These are phyloP conservation scores for Panulirus ornatus DNA, from an alignment of 1,140 invertebrate species.

Conservation along the genomic window DNA sequence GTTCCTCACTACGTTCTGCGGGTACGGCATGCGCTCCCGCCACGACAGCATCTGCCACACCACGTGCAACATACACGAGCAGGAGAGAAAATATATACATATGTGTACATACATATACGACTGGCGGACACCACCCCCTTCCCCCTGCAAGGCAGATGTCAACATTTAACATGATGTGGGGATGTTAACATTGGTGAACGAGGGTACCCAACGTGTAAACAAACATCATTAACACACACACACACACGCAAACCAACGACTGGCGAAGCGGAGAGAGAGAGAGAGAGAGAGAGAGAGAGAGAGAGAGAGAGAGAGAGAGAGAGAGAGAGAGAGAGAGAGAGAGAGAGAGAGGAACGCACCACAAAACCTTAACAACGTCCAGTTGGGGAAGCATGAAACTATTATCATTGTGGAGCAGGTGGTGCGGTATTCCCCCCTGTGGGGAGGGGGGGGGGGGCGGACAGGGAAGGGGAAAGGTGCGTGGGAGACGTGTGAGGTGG, in stretches of 20 bases:
- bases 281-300: slow-evolving; percentile 30
- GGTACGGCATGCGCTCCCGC: slow-evolving; percentile 86
- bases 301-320: neutral
- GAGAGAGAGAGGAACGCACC: neutral
- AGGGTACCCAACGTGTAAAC: too few species aligned
- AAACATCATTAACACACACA: too few species aligned
- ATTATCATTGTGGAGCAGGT: too few species aligned
- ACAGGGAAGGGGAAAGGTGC: neutral
- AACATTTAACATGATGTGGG: too few species aligned
- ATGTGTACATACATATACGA: too few species aligned
- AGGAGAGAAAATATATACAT: too few species aligned
- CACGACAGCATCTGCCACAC: slow-evolving; percentile 81
- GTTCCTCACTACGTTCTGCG: slow-evolving; percentile 92
- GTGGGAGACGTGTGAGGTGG: neutral
- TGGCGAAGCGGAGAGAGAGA: neutral
- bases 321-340: neutral
- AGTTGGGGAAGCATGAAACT: too few species aligned
- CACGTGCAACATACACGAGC: neutral
- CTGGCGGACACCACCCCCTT: neutral
- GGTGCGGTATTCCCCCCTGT: neutral
- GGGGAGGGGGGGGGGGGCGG: neutral
- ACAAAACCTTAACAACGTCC: too few species aligned
- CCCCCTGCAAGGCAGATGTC: too few species aligned
- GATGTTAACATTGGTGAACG: too few species aligned
- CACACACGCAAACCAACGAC: too few species aligned